Percentiles rank a stretch among this genome's conserved stretches.
These are phyloP conservation scores for Scytalopus superciliaris DNA, from an alignment of 2,113 vertebrate genomes.

Conservation along the genomic window DNA sequence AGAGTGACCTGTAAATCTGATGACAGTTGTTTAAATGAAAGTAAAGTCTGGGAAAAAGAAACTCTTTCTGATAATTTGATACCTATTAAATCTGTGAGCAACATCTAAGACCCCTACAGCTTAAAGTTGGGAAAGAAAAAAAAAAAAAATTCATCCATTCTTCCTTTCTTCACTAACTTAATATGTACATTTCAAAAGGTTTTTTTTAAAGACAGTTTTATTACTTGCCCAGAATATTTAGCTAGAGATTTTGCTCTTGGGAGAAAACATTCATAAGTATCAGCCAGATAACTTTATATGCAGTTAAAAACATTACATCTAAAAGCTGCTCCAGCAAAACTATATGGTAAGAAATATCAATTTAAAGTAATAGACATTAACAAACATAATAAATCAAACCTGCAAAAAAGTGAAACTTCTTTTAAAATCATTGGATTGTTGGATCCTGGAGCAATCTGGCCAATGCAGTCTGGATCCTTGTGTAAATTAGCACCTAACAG, in stretches of 20 bases:
- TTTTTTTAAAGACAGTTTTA: not conserved
- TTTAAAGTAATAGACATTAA: not conserved
- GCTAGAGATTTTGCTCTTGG: not conserved
- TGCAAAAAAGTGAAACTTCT: not conserved
- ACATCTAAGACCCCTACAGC: not conserved
- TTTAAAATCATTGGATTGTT: not conserved
- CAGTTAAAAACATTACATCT: not conserved
- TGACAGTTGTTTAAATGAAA: not conserved
- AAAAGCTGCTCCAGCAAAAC: not conserved
- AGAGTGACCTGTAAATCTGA: not conserved
- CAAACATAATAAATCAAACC: not conserved
- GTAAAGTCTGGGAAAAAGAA: not conserved
- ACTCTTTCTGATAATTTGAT: not conserved
- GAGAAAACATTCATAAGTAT: not conserved
- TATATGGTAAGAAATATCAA: not conserved
- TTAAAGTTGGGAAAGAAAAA: not conserved
- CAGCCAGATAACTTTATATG: not conserved
- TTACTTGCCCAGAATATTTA: conserved; percentile 14
- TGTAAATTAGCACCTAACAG: not conserved
- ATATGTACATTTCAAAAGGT: not conserved
- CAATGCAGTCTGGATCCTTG: not conserved
- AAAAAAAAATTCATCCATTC: not conserved
- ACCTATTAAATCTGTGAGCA: not conserved
- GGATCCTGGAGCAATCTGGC: not conserved
- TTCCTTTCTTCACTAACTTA: not conserved